phyloP scores from a whole-genome alignment of 1,140 invertebrate species.

The Drosophila takahashii region DNA sequence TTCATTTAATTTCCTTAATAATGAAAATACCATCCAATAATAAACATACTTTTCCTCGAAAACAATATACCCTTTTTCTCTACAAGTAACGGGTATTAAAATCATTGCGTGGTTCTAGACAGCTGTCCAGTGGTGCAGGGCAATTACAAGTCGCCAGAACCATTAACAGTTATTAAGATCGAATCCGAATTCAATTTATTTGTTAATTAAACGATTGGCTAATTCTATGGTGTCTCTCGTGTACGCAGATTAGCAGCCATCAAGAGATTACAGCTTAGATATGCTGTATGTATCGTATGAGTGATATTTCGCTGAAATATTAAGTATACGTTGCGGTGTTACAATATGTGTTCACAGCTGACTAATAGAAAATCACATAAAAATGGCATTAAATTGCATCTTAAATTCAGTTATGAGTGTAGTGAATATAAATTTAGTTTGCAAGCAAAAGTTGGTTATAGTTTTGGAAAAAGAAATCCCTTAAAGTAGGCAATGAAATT shows the following conservation, averaged over 20 bases:
- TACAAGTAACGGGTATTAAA: too few relatives aligned
- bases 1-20: too few relatives aligned
- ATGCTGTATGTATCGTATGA: slow-evolving; percentile 11
- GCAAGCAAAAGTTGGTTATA: slow-evolving; percentile 2
- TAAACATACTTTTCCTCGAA: too few relatives aligned
- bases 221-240: slow-evolving; percentile 29
- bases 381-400: neutral
- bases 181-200: slow-evolving; percentile 64
- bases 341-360: neutral
- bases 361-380: slow-evolving; percentile 5
- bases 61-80: too few relatives aligned
- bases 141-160: slow-evolving; percentile 48
- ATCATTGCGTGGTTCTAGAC: slow-evolving; percentile 16
- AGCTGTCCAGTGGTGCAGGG: slow-evolving; percentile 10
- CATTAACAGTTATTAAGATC: slow-evolving; percentile 68
- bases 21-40: too few relatives aligned
- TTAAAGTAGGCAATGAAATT: slow-evolving; percentile 19
- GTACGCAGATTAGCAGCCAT: slow-evolving; percentile 40
- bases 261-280: slow-evolving; percentile 20
- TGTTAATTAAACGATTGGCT: slow-evolving; percentile 55
- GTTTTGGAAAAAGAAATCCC: slow-evolving; percentile 1
- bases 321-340: slow-evolving; percentile 42
- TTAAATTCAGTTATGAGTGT: neutral
- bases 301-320: slow-evolving; percentile 40
- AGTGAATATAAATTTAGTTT: neutral